Evolutionary conservation across 1,140 invertebrate genomes (phyloP).

Genomic region (Dreissena polymorpha): DNA sequence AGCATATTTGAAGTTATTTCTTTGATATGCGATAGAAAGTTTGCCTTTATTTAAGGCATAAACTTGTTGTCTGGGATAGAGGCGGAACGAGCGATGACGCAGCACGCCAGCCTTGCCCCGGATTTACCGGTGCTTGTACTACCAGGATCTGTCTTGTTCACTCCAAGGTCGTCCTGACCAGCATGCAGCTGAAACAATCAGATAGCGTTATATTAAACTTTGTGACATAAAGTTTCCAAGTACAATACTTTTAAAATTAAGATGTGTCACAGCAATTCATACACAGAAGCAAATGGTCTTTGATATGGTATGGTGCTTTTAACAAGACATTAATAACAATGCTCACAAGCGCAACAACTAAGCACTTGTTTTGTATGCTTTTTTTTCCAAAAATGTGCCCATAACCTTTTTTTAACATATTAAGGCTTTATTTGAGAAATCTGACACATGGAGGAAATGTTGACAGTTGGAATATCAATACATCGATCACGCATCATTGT

Average conservation of each 20-base stretch:
- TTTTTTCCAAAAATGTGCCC: too few species aligned
- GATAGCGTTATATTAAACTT: neutral
- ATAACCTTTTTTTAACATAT: too few species aligned
- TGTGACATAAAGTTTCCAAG: too few species aligned
- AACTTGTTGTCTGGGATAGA: neutral
- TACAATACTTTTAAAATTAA: neutral
- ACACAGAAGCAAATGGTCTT: neutral
- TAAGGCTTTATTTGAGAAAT: too few species aligned
- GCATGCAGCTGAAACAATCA: slow-evolving; percentile 74
- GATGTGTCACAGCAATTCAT: neutral
- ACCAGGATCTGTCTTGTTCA: slow-evolving; percentile 74
- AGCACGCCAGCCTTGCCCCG: slow-evolving; percentile 81
- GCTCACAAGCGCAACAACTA: neutral
- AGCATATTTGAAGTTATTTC: too few species aligned
- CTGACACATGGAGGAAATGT: too few species aligned
- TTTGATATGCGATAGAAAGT: too few species aligned
- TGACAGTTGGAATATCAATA: too few species aligned
- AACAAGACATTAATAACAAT: neutral
- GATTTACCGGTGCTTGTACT: slow-evolving; percentile 82
- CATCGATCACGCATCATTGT: too few species aligned
- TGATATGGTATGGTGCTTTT: neutral
- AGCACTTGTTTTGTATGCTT: neutral
- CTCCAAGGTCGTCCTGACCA: slow-evolving; percentile 81
- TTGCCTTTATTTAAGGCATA: neutral
- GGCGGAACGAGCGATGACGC: slow-evolving; percentile 63